Base-by-base conservation (phyloP, 2,113 vertebrate species). In the Morone saxatilis region DNA sequence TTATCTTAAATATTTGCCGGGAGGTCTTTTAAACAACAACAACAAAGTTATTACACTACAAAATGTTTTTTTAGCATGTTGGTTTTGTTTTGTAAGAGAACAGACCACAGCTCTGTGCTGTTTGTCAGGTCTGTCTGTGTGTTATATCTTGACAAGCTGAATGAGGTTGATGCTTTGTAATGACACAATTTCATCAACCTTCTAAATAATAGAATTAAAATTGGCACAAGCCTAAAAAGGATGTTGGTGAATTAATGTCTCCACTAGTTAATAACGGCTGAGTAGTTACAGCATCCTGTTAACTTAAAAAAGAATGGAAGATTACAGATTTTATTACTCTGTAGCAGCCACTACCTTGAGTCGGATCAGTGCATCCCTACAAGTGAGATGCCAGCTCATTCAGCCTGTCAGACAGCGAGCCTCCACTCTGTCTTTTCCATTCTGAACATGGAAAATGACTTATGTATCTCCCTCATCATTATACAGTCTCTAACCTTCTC, bases 401-500 rank as follows among this genome's bases (percentile, higher is more conserved):
- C 36, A 73, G 70, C 31, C 36, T 41, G 60, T 66, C 2, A 47
- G 61, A 72, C 36, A 67, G 67, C 1, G 1, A 59, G 47, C 59
- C 12, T 71, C 74, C 51, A 38, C 19, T 36, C 57, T 65, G 41
- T 73, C 68, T 25, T 77, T 62, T 31, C 25, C 22, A 19, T 19
- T 69, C 50, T 40, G 43, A 53, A 14, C 53, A 36, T 75, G 8
- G 45, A 11, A 65, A 59, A 57, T 56, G n/a, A 72, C 59, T 73
- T 57, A 19, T 47, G 19, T 40, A 68, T 53, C 60, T 51, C 50
- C 47, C 41, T 76, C 75, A 67, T 75, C 71, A 76, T 63, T 57
- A 61, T 5, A 25, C 43, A 40, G 25, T 36, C 76, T 69, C 80
- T 71, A 68, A 80, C 80, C 63, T 36, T 47, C 67, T 71, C 74